A percentile compares a stretch with the other conserved stretches of the same genome.
Conservation (phyloP, 2,888 invertebrate genomes). For the Thymelicus acteon region DNA sequence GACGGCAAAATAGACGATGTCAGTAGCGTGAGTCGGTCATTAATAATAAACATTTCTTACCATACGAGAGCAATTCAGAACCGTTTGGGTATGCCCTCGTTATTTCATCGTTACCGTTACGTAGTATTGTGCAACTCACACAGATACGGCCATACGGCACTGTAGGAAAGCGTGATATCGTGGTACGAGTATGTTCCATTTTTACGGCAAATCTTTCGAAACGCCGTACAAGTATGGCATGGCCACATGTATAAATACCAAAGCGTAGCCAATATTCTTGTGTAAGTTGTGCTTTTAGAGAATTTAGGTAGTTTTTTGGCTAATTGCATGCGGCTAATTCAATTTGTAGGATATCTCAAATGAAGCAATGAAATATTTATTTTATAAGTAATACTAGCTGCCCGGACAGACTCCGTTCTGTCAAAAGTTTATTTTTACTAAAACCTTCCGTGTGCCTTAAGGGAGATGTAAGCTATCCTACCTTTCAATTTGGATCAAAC, state of each 20-base stretch:
- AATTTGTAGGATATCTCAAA: no score
- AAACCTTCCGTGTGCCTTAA: no score
- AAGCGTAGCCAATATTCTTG: background rate
- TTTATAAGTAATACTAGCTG: no score
- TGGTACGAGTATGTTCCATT: constrained; percentile 6
- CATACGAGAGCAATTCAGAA: constrained; percentile 46
- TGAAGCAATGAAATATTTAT: no score
- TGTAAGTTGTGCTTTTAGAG: background rate
- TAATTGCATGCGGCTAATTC: no score
- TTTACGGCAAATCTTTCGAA: constrained; percentile 26
- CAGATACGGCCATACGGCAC: constrained; percentile 1
- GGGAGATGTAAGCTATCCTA: no score
- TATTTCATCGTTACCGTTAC: constrained; percentile 53
- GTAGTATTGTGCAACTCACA: constrained; percentile 34
- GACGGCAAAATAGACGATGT: no score
- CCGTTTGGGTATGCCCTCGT: constrained; percentile 57
- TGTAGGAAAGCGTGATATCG: constrained; percentile 9
- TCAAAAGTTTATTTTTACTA: no score
- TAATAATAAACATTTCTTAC: constrained; percentile 29
- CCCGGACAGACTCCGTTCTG: no score
- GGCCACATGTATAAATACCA: constrained; percentile 8
- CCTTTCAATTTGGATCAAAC: no score
- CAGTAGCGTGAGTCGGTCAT: no score
- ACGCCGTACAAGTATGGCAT: constrained; percentile 2
- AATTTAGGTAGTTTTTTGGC: no score